phyloP scores from a whole-genome alignment of 2,888 invertebrate genomes.

The Drosophila ochracea region DNA sequence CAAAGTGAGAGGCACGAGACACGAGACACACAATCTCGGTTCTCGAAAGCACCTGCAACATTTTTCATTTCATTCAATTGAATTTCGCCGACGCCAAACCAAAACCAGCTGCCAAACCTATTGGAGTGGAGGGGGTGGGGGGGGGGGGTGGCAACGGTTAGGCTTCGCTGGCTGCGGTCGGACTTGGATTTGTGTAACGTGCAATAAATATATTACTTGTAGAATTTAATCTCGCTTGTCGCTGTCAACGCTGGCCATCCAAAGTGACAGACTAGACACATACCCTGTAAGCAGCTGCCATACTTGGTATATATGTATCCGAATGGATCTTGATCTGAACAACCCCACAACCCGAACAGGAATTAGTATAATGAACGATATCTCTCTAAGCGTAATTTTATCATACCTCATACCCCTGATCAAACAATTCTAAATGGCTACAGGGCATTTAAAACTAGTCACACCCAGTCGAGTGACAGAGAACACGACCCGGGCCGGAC shows the following conservation, averaged over 20 bases:
- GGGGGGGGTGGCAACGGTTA: neutral
- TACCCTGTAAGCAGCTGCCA: neutral
- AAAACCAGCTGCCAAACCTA: conserved; percentile 26
- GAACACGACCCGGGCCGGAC: conserved; percentile 33
- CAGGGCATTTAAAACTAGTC: conserved; percentile 50
- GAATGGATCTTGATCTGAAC: neutral
- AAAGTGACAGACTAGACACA: conserved; percentile 5
- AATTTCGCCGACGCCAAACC: conserved; percentile 58
- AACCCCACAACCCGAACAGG: neutral
- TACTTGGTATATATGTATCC: neutral
- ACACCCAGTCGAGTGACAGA: conserved; percentile 32
- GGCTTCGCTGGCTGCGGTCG: conserved; percentile 33
- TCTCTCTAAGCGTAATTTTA: neutral
- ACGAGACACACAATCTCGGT: conserved; percentile 48
- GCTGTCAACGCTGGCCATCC: conserved; percentile 33
- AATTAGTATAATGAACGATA: neutral
- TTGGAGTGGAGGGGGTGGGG: neutral
- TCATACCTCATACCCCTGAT: neutral
- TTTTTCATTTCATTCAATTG: conserved; percentile 56
- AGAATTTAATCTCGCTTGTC: conserved; percentile 67
- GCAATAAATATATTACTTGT: conserved; percentile 69
- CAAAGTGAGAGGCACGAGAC: conserved; percentile 48
- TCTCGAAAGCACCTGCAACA: conserved; percentile 65
- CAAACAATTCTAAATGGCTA: neutral
- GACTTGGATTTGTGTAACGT: conserved; percentile 66